Base-by-base conservation (phyloP, 2,797 vertebrate genomes). In the Sebastes minor region DNA sequence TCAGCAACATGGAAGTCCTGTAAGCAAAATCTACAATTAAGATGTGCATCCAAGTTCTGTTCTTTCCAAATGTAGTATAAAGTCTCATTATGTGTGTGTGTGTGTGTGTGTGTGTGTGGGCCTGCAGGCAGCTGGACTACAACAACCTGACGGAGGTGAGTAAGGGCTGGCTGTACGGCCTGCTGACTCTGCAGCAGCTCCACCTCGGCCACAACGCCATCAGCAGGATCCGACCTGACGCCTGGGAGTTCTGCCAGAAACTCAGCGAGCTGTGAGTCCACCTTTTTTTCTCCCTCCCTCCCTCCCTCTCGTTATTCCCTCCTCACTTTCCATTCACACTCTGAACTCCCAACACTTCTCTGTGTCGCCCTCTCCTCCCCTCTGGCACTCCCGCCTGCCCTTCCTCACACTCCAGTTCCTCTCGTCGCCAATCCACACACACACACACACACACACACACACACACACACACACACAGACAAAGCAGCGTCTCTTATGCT, bases 221-320 rank as follows among this genome's bases (percentile, higher is more conserved):
- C 96, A 96, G 84, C 95, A 96, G 96, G 93, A 98, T 99, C 95
- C 97, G 94, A 91, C 94, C 97, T 4, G 97, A 98, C 85, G 97
- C 98, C 94, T 99, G 98, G 98, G 98, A 99, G 92, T 99, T 97
- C 95, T 99, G 98, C 97, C 98, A 98, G 80, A 99, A 97, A 86
- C 98, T 99, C 91, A 95, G 95, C 63, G 96, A 98, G 95, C 98
- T 99, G 98, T 99, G 93, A 97, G 98, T 95, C 86, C 88, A 84
- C 69, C 85, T 94, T 38, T 38, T 23, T 22, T 4, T 1, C 8
- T 35, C 8, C 11, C 27, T 28, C 20, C 33, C 33, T 35, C 35
- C 35, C 35, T 35, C 35, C 35, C 35, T 46, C 25, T 79, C 16
- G 27, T 78, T 79, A 72, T 81, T 76, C 72, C 63, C 75, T 72